Base-by-base conservation (phyloP, 2,113 vertebrate genomes). In the Pseudonaja textilis region DNA sequence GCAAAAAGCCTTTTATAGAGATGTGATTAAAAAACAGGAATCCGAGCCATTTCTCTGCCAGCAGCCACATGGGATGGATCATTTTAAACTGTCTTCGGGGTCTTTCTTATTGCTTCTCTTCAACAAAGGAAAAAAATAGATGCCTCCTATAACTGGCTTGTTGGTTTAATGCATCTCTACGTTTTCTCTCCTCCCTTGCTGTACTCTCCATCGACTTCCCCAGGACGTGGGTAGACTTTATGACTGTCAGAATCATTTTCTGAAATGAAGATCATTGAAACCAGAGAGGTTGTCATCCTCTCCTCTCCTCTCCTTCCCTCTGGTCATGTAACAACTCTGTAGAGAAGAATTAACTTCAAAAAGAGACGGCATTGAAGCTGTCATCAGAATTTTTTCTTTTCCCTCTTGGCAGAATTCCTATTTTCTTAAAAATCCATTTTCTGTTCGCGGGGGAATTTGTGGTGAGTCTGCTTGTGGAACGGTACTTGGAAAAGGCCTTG, bases 251-350 rank as follows among this genome's bases (percentile, higher is more conserved):
- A 96, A 94, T 52, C 93, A 54, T 50, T 12, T 94, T 94, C 90
- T 89, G 92, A 91, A 90, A 90, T n/a, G 94, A 95, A 95, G 94
- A 94, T 91, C 93, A 93, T 74, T 87, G 87, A 89, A 95, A 94
- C 23, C 89, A 74, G 87, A 92, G 91, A 93, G 14, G 26, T 47
- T 26, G 50, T 64, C 92, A 56, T 29, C 64, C 0, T 39, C 91
- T 92, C 88, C 0, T 39, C 91, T 92, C 88, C 61, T 34, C 22
- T 12, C 85, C 8, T 8, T 20, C 39, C 26, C 23, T 26, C 59
- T 92, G 91, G 94, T 88, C 93, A 0, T 87, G 90, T 12, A 23
- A 1, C 92, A 64, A 57, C 18, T 2, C 1, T 34, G n/a, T 56
- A 12, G 81, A 25, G 26, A 88, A 91, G 23, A 20, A 23, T 20